Evolutionary conservation across 2,113 vertebrate species (phyloP), one percentile per base, ranked within the genome.

Genomic region (Merops nubicus): DNA sequence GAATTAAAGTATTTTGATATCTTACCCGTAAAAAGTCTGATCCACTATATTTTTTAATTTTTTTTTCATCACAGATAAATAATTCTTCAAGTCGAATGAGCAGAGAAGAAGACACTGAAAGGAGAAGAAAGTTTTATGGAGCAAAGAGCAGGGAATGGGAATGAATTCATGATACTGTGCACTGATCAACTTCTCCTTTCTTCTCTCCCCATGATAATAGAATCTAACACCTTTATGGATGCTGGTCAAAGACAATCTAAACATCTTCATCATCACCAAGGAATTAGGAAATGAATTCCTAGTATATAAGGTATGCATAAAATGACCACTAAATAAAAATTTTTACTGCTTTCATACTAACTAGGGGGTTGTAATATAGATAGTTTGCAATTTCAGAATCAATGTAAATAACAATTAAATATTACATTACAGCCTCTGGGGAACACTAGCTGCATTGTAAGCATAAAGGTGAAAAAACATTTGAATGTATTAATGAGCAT

Each of bases 381-480:
- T 5, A 67, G n/a, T 36, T 91, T 72, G 15, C 54, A 68, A 75
- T 90, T 78, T 79, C 50, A 68, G 56, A 56, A 88, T 85, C 19
- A 25, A 79, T 50, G 33, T 88, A 86, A 92, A 88, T 85, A 87
- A 79, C 22, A n/a, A 86, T 79, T 91, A 83, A 80, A 77, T 72
- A 77, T 73, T 69, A 33, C 16, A 26, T 50, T 75, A 28, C 16
- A 78, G 9, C 19, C 64, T 88, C 33, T 54, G 38, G 81, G 33
- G 53, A 89, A n/a, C 2, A 31, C n/a, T 85, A 48, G 22, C 33
- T 84, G 74, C 25, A 22, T 57, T 88, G 72, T 80, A 92, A 89
- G 33, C 7, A 90, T 57, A 68, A 83, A 77, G 33, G 34, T 28
- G 13, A 53, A 82, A 85, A 76, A 85, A 78, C 6, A 9, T 63